Evolutionary conservation across 2,113 vertebrate genomes (phyloP).

Genomic region (Romanogobio albipinnatus): DNA sequence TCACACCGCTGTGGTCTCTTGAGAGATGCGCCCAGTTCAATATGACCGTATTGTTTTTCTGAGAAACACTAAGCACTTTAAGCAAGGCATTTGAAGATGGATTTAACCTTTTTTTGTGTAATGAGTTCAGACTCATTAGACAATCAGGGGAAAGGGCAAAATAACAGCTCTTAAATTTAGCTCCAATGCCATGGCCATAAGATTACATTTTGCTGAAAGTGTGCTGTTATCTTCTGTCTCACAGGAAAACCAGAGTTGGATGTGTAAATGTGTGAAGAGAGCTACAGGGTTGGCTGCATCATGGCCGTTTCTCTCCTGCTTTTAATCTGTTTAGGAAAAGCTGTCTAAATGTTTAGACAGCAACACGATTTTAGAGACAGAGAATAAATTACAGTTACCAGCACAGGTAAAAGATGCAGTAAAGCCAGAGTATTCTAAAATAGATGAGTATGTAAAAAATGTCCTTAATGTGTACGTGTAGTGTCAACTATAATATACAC

Average conservation of each 20-base stretch:
- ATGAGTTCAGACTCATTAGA: slow-evolving; percentile 12
- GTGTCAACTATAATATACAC: background rate
- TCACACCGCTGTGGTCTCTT: background rate
- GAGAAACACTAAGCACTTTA: background rate
- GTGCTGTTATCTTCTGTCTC: background rate
- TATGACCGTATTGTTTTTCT: background rate
- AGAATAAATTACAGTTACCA: background rate
- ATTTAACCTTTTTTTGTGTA: background rate
- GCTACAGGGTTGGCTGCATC: slow-evolving; percentile 22
- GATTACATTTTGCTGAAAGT: background rate
- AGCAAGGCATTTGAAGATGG: slow-evolving; percentile 8
- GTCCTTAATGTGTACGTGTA: background rate
- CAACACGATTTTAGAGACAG: slow-evolving; percentile 1
- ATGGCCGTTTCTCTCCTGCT: slow-evolving; percentile 59
- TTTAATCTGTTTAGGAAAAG: slow-evolving; percentile 56
- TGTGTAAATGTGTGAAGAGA: background rate
- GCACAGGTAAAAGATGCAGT: background rate
- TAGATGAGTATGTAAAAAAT: background rate
- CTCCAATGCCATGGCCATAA: background rate
- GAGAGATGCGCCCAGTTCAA: background rate
- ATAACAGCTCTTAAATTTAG: slow-evolving; percentile 11
- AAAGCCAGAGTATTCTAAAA: background rate
- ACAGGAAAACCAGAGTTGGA: background rate
- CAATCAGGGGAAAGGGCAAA: background rate
- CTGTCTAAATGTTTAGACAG: slow-evolving; percentile 27